Evolutionary conservation across 2,113 vertebrate genomes (phyloP).

Genomic region (Elachura formosa): DNA sequence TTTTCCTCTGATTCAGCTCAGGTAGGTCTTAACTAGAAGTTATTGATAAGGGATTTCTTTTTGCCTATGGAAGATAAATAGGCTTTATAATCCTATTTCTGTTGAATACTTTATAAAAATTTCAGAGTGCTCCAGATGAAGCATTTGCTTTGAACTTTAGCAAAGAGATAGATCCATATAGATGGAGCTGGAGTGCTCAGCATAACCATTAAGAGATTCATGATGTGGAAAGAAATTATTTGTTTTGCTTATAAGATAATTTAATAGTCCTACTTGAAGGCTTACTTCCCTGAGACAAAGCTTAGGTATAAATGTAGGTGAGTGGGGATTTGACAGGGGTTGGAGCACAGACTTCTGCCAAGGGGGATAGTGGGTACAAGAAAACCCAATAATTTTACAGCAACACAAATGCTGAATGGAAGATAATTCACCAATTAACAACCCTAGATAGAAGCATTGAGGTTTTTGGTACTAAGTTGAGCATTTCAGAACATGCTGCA

Average conservation of each 20-base stretch:
- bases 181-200: background rate
- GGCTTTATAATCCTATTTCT: background rate
- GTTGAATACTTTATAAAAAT: background rate
- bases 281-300: background rate
- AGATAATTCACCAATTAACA: background rate
- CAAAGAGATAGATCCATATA: background rate
- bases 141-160: background rate
- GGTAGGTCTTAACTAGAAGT: background rate
- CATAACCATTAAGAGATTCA: background rate
- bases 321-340: background rate
- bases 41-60: background rate
- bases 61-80: background rate
- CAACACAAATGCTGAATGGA: background rate
- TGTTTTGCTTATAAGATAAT: background rate
- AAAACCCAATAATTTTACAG: background rate
- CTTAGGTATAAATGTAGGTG: background rate
- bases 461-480: background rate
- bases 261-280: background rate
- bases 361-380: background rate
- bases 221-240: background rate
- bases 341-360: background rate
- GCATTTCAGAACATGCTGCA: background rate
- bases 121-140: background rate
- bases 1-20: background rate
- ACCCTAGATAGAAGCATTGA: background rate